Evolutionary conservation across 2,888 invertebrate species (phyloP).

Genomic region (Metalampra italica): DNA sequence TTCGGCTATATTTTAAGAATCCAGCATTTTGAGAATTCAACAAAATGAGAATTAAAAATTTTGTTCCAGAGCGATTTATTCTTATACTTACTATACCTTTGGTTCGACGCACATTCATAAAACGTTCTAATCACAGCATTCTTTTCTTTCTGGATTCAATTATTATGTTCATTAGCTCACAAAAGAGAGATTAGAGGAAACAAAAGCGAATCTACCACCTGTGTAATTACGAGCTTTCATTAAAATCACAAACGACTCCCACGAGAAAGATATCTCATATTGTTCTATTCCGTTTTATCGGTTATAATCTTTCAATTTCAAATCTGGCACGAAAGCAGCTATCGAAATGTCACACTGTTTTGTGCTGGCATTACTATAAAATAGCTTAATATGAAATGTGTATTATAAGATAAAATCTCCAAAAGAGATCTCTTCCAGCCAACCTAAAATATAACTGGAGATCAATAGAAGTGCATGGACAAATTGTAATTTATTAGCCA

Average conservation of each 20-base stretch:
- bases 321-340: constrained; percentile 38
- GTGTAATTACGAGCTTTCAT: constrained; percentile 7
- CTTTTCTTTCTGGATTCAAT: neutral
- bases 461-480: too few relatives aligned
- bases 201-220: constrained; percentile 2
- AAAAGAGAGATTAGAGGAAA: constrained; percentile 1
- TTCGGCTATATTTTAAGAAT: too few relatives aligned
- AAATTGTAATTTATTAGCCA: too few relatives aligned
- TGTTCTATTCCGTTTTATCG: constrained; percentile 31
- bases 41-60: too few relatives aligned
- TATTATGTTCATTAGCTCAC: neutral
- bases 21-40: too few relatives aligned
- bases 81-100: too few relatives aligned
- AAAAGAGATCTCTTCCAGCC: too few relatives aligned
- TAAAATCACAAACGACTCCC: constrained; percentile 18
- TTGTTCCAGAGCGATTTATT: too few relatives aligned
- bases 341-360: constrained; percentile 37
- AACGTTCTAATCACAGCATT: neutral
- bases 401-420: too few relatives aligned
- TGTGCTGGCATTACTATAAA: constrained; percentile 10
- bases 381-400: too few relatives aligned
- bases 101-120: too few relatives aligned
- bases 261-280: constrained; percentile 32
- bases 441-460: too few relatives aligned
- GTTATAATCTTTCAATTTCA: constrained; percentile 39